Conservation (phyloP, 2,797 vertebrate species). For the Decapterus maruadsi region DNA sequence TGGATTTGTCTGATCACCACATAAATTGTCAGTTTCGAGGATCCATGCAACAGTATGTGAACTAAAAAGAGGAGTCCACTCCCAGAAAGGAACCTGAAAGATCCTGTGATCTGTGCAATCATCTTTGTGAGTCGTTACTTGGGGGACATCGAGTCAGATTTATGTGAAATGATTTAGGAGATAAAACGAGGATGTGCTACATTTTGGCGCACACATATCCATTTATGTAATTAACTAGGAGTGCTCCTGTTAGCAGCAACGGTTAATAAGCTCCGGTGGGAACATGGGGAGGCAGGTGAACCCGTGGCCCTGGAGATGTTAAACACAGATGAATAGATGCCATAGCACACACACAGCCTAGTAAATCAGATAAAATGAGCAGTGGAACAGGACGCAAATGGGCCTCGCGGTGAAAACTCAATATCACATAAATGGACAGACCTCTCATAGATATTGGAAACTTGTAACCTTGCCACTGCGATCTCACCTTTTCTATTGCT, state of each 20-base stretch:
- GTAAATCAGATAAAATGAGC: conserved; percentile 83
- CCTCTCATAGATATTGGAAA: conserved; percentile 83
- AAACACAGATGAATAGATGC: conserved; percentile 85
- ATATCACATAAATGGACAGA: conserved; percentile 80
- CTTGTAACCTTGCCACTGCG: conserved; percentile 74
- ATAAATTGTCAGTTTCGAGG: background rate
- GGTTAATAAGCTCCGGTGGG: conserved; percentile 82
- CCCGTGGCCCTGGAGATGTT: conserved; percentile 83
- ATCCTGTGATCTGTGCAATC: conserved; percentile 56
- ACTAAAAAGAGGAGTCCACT: conserved; percentile 36
- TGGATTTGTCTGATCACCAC: background rate
- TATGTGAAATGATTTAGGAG: conserved; percentile 80
- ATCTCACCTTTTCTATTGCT: conserved; percentile 70
- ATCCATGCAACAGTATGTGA: conserved; percentile 8
- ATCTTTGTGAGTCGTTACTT: conserved; percentile 50
- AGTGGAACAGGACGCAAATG: conserved; percentile 74
- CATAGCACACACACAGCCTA: conserved; percentile 67
- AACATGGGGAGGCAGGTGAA: conserved; percentile 75
- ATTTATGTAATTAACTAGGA: conserved; percentile 84
- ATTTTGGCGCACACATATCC: conserved; percentile 77
- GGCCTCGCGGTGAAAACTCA: conserved; percentile 75
- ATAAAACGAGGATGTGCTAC: conserved; percentile 79
- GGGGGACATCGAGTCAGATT: conserved; percentile 73
- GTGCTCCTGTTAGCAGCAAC: conserved; percentile 76
- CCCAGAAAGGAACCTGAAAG: conserved; percentile 55